Evolutionary conservation across 1,140 invertebrate species (phyloP).

Genomic region (Glossosoma conforme): DNA sequence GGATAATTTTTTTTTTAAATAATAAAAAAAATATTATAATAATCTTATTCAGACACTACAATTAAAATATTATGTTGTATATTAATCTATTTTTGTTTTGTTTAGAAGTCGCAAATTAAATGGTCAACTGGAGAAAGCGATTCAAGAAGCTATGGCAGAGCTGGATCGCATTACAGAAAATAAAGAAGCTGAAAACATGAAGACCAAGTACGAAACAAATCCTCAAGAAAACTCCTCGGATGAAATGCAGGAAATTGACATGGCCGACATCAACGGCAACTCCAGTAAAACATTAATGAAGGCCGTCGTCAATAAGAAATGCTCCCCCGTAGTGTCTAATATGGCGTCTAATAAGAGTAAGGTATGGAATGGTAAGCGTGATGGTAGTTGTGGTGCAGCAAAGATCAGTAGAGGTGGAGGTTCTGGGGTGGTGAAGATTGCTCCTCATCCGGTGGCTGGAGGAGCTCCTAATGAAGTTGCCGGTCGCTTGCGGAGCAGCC

Average conservation of each 20-base stretch:
- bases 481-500: slow-evolving; percentile 25
- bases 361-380: slow-evolving; percentile 5
- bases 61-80: too few relatives aligned
- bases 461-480: slow-evolving; percentile 14
- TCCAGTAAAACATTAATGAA: slow-evolving; percentile 36
- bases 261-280: slow-evolving; percentile 28
- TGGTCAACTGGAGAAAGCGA: slow-evolving; percentile 78
- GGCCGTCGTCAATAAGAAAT: slow-evolving; percentile 34
- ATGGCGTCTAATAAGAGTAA: slow-evolving; percentile 6
- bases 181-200: slow-evolving; percentile 21
- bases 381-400: background rate
- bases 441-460: slow-evolving; percentile 20
- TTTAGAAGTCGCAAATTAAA: slow-evolving; percentile 85
- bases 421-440: slow-evolving; percentile 33
- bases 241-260: slow-evolving; percentile 3
- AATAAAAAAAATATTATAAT: too few relatives aligned
- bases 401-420: slow-evolving; percentile 9
- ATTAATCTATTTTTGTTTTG: slow-evolving; percentile 30
- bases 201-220: slow-evolving; percentile 4
- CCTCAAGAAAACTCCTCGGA: background rate
- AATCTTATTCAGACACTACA: too few relatives aligned
- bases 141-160: slow-evolving; percentile 86
- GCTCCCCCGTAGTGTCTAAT: slow-evolving; percentile 23
- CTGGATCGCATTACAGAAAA: slow-evolving; percentile 58
- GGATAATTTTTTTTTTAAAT: too few relatives aligned